phyloP scores from a whole-genome alignment of 1,140 invertebrate species.

The Pectinophora gossypiella region DNA sequence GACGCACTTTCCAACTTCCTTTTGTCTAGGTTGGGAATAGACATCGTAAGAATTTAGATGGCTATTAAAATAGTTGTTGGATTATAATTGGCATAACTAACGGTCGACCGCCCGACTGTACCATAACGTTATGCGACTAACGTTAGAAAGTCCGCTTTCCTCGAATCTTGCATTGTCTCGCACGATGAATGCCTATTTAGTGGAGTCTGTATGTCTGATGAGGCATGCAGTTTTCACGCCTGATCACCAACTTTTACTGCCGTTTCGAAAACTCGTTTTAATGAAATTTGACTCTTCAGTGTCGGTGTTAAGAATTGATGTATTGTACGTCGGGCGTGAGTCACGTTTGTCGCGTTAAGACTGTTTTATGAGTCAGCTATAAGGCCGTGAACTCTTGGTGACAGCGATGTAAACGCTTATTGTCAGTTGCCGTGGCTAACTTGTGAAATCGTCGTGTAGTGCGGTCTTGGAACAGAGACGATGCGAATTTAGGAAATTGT shows the following conservation, averaged over 20 bases:
- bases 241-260: slow-evolving; percentile 28
- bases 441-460: slow-evolving; percentile 63
- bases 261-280: neutral
- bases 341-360: slow-evolving; percentile 33
- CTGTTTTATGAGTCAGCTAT: slow-evolving; percentile 52
- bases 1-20: too few species aligned
- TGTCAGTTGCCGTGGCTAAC: slow-evolving; percentile 68
- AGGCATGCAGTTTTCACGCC: slow-evolving; percentile 41
- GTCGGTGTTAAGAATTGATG: neutral
- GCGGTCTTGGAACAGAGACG: slow-evolving; percentile 42
- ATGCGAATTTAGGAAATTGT: too few species aligned
- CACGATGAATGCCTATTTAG: slow-evolving; percentile 50
- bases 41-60: too few species aligned
- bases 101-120: too few species aligned
- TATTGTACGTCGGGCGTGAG: neutral
- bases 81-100: too few species aligned
- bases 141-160: slow-evolving; percentile 51
- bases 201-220: slow-evolving; percentile 43
- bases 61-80: too few species aligned
- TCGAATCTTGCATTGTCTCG: slow-evolving; percentile 33
- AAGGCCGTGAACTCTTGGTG: slow-evolving; percentile 50
- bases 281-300: neutral
- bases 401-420: slow-evolving; percentile 55
- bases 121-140: too few species aligned
- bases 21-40: too few species aligned